Percentiles rank a stretch among this genome's conserved stretches.
phyloP scores from a whole-genome alignment of 2,113 vertebrate genomes.

The Oryzias melastigma region DNA sequence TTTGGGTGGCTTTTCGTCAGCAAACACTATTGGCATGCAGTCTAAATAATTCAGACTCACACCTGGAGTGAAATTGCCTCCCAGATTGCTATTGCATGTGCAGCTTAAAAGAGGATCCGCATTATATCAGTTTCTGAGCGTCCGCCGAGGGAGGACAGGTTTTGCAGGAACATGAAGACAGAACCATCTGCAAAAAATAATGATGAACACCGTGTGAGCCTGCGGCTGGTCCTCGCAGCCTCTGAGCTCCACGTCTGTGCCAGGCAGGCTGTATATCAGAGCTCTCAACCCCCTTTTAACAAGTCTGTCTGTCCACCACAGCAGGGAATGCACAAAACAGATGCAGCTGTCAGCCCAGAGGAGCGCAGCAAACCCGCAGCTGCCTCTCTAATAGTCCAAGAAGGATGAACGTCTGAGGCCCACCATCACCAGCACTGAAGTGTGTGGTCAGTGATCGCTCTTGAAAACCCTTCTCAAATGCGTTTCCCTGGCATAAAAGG shows the following conservation, averaged over 20 bases:
- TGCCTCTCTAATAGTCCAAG: conserved; percentile 2
- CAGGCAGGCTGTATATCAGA: conserved; percentile 63
- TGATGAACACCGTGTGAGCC: conserved; percentile 30
- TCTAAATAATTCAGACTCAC: background rate
- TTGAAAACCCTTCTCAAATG: conserved; percentile 68
- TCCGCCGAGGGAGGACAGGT: conserved; percentile 1
- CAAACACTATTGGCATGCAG: background rate
- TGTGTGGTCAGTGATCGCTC: conserved; percentile 64
- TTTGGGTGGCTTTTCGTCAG: background rate
- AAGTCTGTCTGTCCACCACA: conserved; percentile 52
- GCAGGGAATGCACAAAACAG: conserved; percentile 69
- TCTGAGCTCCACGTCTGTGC: conserved; percentile 42
- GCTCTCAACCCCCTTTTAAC: conserved; percentile 59
- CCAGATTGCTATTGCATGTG: background rate
- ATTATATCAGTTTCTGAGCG: conserved; percentile 5
- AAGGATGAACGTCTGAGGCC: conserved; percentile 37
- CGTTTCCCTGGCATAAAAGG: conserved; percentile 47
- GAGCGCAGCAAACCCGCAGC: conserved; percentile 19
- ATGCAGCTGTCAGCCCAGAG: conserved; percentile 55
- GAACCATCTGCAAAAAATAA: conserved; percentile 34
- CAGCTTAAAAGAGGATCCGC: background rate
- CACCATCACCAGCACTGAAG: conserved; percentile 40
- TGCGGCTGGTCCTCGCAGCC: conserved; percentile 39
- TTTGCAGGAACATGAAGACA: conserved; percentile 27
- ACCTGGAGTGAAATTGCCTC: background rate